A percentile compares a stretch with the other conserved stretches of the same genome.
Conservation (phyloP, 2,797 vertebrate genomes). For the Coendou prehensilis region DNA sequence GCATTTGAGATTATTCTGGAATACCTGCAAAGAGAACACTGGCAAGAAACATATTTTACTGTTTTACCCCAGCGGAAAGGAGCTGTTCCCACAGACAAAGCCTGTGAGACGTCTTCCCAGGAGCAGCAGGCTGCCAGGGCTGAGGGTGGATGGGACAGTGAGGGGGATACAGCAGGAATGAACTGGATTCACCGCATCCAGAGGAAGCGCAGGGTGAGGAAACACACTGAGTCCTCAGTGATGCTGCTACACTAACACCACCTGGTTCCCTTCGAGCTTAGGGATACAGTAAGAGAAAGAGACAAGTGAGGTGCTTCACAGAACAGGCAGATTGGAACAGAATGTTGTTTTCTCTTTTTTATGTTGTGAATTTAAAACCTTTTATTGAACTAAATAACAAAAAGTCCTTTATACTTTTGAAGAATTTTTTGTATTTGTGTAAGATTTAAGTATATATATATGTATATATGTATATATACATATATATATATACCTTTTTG, state of each 20-base stretch:
- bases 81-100: constrained; percentile 91
- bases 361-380: background rate
- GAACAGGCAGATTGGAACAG: constrained; percentile 48
- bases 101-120: background rate
- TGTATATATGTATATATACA: too few relatives aligned
- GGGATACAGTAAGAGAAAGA: background rate
- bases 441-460: background rate
- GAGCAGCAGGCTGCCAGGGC: constrained; percentile 73
- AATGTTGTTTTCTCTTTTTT: constrained; percentile 50
- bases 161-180: constrained; percentile 66
- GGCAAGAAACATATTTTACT: constrained; percentile 97
- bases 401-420: background rate
- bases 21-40: constrained; percentile 95
- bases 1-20: constrained; percentile 98
- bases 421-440: constrained; percentile 85
- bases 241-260: background rate
- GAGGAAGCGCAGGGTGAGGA: constrained; percentile 25
- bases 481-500: background rate
- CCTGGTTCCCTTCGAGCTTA: background rate
- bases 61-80: constrained; percentile 96
- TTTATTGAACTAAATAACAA: background rate
- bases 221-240: background rate
- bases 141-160: constrained; percentile 85
- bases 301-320: background rate
- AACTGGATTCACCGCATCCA: constrained; percentile 1